Evolutionary conservation across 2,113 vertebrate genomes (phyloP), one percentile per base, ranked within the genome.

Genomic region (Megaceryle maxima): DNA sequence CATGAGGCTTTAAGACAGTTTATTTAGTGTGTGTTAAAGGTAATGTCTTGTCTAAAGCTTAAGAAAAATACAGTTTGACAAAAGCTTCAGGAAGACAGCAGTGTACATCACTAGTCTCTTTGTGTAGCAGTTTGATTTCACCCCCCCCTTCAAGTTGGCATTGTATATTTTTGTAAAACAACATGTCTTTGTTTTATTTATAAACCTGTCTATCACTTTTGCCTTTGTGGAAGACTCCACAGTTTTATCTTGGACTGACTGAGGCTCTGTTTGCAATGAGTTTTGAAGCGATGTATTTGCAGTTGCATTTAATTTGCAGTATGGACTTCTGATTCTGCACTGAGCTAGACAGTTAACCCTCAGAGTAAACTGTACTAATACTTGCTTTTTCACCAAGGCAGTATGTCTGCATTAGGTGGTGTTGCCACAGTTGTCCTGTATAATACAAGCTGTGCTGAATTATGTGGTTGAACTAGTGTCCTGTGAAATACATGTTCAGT

Each of bases 161-260:
- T 88, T 13, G 1, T 88, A 31, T 87, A 67, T 88, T 95, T 96
- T 90, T 96, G 93, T 96, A 95, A 97, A 96, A 94, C 85, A 92
- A 48, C 78, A 56, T 88, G 64, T 92, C 80, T 93, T 92, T 95
- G 68, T 94, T 93, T 97, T 96, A 95, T 95, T 95, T 96, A 94
- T 95, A 96, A 96, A 92, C 79, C 92, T 86, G 86, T 62, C 92
- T 95, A 90, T 96, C 86, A 84, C 66, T 95, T 92, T 59, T 82
- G 75, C 79, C 60, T 93, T 94, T 88, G 77, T 94, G 79, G 60
- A 95, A 95, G 82, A 60, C 51, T 88, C 72, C 75, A 88, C 62
- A 48, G 83, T 88, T 95, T 81, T 93, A 81, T 90, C 68, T 87
- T 86, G 50, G 56, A 35, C 56, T 75, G 50, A 68, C 85, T 74